Evolutionary conservation across 2,113 vertebrate species (phyloP).

Genomic region (Hippocampus barbouri): DNA sequence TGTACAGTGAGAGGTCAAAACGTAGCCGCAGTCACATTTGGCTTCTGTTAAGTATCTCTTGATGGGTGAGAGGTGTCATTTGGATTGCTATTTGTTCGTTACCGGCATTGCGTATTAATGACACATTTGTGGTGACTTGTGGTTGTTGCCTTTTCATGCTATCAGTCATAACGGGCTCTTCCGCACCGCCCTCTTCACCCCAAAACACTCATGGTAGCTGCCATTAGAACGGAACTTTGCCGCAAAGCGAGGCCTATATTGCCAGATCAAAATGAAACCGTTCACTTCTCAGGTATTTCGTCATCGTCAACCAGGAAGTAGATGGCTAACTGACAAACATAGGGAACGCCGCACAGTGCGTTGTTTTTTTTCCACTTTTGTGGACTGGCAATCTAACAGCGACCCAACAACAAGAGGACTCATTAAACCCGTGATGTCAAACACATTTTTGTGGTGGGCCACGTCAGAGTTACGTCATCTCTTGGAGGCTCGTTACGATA

Average conservation of each 20-base stretch:
- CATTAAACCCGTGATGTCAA: too few relatives aligned
- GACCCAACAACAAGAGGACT: too few relatives aligned
- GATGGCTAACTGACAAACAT: not conserved
- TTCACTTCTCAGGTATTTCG: not conserved
- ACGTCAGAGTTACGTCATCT: too few relatives aligned
- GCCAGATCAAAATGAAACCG: not conserved
- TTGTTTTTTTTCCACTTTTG: not conserved
- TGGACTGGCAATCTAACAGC: not conserved
- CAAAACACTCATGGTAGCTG: not conserved
- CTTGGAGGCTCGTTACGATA: too few relatives aligned
- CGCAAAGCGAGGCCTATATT: not conserved
- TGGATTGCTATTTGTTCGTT: not conserved
- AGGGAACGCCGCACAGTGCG: not conserved
- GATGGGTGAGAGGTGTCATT: not conserved
- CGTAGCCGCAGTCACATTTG: not conserved
- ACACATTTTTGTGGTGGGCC: too few relatives aligned
- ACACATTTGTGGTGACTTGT: too few relatives aligned
- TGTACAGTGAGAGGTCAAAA: not conserved
- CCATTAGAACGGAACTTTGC: not conserved
- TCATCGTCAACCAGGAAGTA: not conserved
- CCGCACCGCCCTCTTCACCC: not conserved
- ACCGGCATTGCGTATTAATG: not conserved
- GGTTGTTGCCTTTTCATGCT: not conserved
- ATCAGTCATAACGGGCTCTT: not conserved
- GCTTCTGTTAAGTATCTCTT: not conserved